These are phyloP conservation scores for Pao palembangensis DNA, from an alignment of 2,113 vertebrate species.

Conservation along the genomic window DNA sequence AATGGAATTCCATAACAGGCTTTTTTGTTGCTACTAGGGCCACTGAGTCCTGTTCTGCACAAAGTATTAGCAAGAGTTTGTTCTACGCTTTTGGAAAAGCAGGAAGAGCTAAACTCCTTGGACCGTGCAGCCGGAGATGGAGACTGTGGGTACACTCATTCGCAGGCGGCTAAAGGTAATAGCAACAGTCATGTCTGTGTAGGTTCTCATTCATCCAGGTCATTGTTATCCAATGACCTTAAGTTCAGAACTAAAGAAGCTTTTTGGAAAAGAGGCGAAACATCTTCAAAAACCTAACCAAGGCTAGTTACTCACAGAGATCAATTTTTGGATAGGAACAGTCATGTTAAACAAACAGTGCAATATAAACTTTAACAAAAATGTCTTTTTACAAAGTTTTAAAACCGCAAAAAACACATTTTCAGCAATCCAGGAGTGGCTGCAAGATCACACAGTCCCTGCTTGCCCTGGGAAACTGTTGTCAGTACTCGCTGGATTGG, in stretches of 20 bases:
- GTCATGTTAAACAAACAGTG: not conserved
- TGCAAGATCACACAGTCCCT: slow-evolving; percentile 62
- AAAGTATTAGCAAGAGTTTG: slow-evolving; percentile 76
- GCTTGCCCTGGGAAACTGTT: slow-evolving; percentile 76
- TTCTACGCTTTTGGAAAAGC: slow-evolving; percentile 69
- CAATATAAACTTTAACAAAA: not conserved
- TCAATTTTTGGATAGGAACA: not conserved
- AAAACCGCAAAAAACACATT: not conserved
- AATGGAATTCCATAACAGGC: not conserved
- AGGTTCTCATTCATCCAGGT: too few species aligned
- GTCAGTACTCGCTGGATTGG: slow-evolving; percentile 73
- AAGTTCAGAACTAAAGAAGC: too few species aligned
- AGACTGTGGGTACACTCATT: slow-evolving; percentile 91
- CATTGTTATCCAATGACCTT: too few species aligned
- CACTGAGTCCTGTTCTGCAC: slow-evolving; percentile 21
- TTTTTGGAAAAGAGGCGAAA: too few species aligned
- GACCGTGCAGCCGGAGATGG: slow-evolving; percentile 87
- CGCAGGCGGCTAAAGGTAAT: slow-evolving; percentile 82
- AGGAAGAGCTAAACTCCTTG: slow-evolving; percentile 85
- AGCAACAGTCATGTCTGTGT: not conserved
- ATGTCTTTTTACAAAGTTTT: not conserved
- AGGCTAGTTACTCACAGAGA: too few species aligned
- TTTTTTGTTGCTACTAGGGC: slow-evolving; percentile 59
- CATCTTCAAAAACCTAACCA: too few species aligned
- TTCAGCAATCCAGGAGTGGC: slow-evolving; percentile 85